Evolutionary conservation across 2,888 invertebrate species (phyloP).

Genomic region (Mantis religiosa): DNA sequence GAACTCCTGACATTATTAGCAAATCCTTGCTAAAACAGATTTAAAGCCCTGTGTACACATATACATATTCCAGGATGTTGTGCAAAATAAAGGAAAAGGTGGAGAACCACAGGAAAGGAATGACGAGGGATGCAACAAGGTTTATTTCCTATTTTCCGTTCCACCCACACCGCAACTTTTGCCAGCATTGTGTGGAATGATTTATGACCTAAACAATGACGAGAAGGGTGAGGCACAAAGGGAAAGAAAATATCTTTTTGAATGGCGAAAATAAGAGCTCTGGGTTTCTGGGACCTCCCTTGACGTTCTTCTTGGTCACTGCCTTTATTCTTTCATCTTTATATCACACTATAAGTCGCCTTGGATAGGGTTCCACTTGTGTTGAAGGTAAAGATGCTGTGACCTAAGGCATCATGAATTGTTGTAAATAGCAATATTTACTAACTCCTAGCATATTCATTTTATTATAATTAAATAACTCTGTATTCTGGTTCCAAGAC

Average conservation of each 20-base stretch:
- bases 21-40: too few relatives aligned
- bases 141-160: not conserved
- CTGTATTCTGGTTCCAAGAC: too few relatives aligned
- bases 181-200: conserved; percentile 12
- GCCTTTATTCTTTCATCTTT: conserved; percentile 15
- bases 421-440: too few relatives aligned
- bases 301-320: conserved; percentile 20
- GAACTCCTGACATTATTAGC: too few relatives aligned
- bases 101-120: not conserved
- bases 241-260: conserved; percentile 6
- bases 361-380: not conserved
- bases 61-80: not conserved
- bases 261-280: conserved; percentile 11
- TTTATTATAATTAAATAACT: too few relatives aligned
- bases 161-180: not conserved
- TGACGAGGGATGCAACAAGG: not conserved
- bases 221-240: not conserved
- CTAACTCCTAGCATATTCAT: too few relatives aligned
- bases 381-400: too few relatives aligned
- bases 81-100: not conserved
- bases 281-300: conserved; percentile 19
- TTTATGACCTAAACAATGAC: conserved; percentile 13
- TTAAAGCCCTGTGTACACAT: too few relatives aligned
- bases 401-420: too few relatives aligned
- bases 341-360: not conserved